Evolutionary conservation across 1,140 invertebrate genomes (phyloP), one percentile per base, ranked within the genome.

Genomic region (Drosophila sechellia): DNA sequence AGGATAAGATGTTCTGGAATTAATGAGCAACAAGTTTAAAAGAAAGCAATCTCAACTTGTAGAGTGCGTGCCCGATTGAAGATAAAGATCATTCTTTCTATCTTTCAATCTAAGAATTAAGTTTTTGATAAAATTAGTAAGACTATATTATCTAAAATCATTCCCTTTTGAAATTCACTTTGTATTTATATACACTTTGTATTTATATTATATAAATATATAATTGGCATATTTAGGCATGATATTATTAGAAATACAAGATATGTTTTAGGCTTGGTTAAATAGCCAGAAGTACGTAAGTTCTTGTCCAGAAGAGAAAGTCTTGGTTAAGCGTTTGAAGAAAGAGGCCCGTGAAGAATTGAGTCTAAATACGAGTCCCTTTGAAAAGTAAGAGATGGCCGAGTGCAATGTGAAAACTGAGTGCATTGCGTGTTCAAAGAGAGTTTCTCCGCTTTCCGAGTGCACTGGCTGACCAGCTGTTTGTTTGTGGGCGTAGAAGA

Each of bases 391-490:
- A 34, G 63, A 43, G 64, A 42, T 4, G 31, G 35, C 5, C 39
- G 49, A 50, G 50, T 49, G 73, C 60, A 65, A 52, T 50, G 10
- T 10, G 8, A 15, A 12, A 50, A 12, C 3, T 68, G 31, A 48
- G 45, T 48, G 45, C 45, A 48, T 13, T 20, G 22, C n/a, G n/a
- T 20, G 13, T 10, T 45, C 13, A 37, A 60, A 34, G 34, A 40
- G 35, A 49, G 35, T 34, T n/a, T 10, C 15, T 20, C 6, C 3
- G 40, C 31, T n/a, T 65, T 31, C 3, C 31, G 58, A 65, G 61
- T 63, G 63, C 63, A 48, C 31, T 22, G 15, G 64, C 64, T 70
- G 66, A 70, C 66, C 66, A 70, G 66, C 66, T 70, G 56, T 58
- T 57, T 37, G 54, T 31, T 37, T 15, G 50, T 49, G 74, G 27